Evolutionary conservation across 2,888 invertebrate species (phyloP).

Genomic region (Globia sparganii): DNA sequence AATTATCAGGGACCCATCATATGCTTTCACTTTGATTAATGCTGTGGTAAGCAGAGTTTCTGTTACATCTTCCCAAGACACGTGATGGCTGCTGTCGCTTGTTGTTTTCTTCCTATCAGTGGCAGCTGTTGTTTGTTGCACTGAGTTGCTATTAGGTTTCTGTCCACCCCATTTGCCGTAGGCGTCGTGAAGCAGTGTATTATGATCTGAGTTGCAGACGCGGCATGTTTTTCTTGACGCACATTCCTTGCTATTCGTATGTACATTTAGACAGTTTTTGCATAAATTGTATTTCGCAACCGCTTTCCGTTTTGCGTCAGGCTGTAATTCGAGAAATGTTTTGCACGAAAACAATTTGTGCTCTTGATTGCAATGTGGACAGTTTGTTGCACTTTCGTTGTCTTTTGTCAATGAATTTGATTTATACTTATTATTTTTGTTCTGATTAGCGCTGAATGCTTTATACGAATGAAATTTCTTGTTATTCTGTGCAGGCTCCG

Average conservation of each 20-base stretch:
- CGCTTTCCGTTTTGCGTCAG: neutral
- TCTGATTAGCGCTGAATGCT: neutral
- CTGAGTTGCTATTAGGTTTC: neutral
- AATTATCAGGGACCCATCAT: neutral
- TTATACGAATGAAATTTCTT: neutral
- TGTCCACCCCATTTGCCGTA: neutral
- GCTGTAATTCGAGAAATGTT: neutral
- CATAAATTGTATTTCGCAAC: constrained; percentile 1
- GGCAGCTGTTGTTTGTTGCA: neutral
- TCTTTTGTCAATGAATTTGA: neutral
- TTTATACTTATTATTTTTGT: neutral
- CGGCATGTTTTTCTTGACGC: neutral
- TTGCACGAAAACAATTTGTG: neutral
- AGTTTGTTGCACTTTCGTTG: neutral
- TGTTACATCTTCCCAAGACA: neutral
- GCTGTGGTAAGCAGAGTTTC: neutral
- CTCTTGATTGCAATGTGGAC: neutral
- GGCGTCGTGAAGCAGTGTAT: neutral
- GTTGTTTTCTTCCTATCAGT: neutral
- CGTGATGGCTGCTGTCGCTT: neutral
- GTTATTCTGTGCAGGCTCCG: neutral
- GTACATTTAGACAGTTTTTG: neutral
- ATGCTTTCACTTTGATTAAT: neutral
- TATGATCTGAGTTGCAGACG: neutral
- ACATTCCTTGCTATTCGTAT: neutral